These are phyloP conservation scores for Calosoma granatense DNA, from an alignment of 1,140 invertebrate species.

Conservation along the genomic window DNA sequence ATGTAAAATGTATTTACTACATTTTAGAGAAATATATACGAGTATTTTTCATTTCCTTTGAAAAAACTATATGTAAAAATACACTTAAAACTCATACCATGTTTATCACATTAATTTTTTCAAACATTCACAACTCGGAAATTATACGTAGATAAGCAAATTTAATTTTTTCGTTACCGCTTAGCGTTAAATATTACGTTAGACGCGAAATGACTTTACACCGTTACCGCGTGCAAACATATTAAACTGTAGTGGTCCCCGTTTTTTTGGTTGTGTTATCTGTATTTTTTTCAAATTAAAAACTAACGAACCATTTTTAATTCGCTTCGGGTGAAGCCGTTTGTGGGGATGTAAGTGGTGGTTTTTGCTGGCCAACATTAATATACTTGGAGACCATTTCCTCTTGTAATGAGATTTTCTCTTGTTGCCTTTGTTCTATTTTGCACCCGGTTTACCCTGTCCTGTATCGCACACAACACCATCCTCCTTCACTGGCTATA, in stretches of 20 bases:
- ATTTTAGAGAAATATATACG: no score
- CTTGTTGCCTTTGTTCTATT: neutral
- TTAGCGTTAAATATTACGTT: neutral
- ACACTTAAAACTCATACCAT: no score
- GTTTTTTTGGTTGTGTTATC: neutral
- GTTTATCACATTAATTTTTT: no score
- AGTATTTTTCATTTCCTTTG: no score
- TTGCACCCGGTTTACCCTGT: no score
- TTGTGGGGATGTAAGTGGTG: neutral
- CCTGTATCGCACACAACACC: no score
- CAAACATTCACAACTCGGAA: no score
- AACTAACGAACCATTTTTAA: constrained; percentile 9
- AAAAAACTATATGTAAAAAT: no score
- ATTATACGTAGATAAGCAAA: neutral
- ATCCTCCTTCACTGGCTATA: no score
- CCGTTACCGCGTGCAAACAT: constrained; percentile 1
- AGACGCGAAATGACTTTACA: no score
- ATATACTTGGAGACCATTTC: constrained; percentile 5
- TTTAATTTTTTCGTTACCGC: neutral
- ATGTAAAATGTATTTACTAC: no score
- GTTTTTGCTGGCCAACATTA: neutral
- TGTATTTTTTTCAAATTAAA: constrained; percentile 4
- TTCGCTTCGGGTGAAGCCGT: neutral
- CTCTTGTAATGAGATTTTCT: constrained; percentile 6
- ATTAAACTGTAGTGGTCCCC: neutral